phyloP scores from a whole-genome alignment of 2,888 invertebrate genomes.

The Diarsia dahlii region DNA sequence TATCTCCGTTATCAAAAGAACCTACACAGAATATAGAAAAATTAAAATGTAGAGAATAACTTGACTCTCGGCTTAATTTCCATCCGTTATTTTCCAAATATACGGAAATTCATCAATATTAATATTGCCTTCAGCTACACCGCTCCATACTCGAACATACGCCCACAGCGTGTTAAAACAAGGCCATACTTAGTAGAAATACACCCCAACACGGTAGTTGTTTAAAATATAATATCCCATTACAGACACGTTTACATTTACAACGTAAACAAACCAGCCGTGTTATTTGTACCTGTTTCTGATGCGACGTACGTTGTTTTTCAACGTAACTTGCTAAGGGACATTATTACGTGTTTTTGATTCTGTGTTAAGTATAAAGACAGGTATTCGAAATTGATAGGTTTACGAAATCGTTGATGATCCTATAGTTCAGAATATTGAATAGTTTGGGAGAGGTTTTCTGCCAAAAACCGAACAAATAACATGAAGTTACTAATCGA shows the following conservation, averaged over 20 bases:
- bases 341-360: slow-evolving; percentile 38
- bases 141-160: neutral
- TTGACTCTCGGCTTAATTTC: neutral
- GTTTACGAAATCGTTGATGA: neutral
- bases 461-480: too few relatives aligned
- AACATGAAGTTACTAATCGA: too few relatives aligned
- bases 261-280: slow-evolving; percentile 56
- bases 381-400: neutral
- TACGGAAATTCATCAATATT: neutral
- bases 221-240: slow-evolving; percentile 60
- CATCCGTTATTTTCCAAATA: neutral
- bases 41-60: neutral
- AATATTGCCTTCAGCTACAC: slow-evolving; percentile 7
- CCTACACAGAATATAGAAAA: neutral
- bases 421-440: neutral
- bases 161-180: neutral
- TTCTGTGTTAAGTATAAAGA: neutral
- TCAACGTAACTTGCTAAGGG: slow-evolving; percentile 41
- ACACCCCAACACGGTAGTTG: slow-evolving; percentile 15
- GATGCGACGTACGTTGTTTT: slow-evolving; percentile 56
- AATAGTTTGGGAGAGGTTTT: neutral
- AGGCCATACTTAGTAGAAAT: slow-evolving; percentile 37
- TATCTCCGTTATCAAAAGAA: neutral
- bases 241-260: slow-evolving; percentile 54
- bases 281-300: slow-evolving; percentile 66